These are phyloP conservation scores for Xanthia icteritia DNA, from an alignment of 2,888 invertebrate genomes.

Conservation along the genomic window DNA sequence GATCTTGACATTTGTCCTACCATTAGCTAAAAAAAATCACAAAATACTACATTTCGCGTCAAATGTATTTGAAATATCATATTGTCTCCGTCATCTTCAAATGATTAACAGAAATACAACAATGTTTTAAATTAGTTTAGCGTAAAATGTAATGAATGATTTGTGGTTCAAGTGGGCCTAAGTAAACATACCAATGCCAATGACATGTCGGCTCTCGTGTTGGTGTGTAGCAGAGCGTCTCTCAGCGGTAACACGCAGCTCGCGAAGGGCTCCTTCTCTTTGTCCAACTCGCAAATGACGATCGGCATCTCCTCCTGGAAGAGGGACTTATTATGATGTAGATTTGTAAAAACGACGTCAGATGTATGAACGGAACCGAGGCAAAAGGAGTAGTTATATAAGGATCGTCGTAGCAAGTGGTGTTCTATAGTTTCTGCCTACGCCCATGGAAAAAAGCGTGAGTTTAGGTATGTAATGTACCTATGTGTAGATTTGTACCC, in stretches of 20 bases:
- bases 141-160: not conserved
- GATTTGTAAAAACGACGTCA: not conserved
- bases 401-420: not conserved
- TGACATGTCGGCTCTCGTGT: slow-evolving; percentile 78
- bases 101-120: not conserved
- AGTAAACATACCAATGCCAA: slow-evolving; percentile 73
- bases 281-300: slow-evolving; percentile 72
- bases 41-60: not conserved
- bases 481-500: not conserved
- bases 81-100: not conserved
- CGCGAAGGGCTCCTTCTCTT: slow-evolving; percentile 72
- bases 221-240: slow-evolving; percentile 75
- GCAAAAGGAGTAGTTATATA: not conserved
- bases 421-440: not conserved
- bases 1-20: not conserved
- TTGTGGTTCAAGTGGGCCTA: not conserved
- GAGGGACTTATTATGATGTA: not conserved
- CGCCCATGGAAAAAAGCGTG: not conserved
- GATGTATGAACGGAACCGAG: not conserved
- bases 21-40: not conserved
- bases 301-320: slow-evolving; percentile 76
- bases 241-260: slow-evolving; percentile 75
- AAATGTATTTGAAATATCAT: not conserved
- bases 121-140: not conserved
- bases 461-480: no score